A percentile compares a stretch with the other conserved stretches of the same genome.
These are phyloP conservation scores for Trachelus stipa DNA, from an alignment of 2,888 invertebrate genomes.

Conservation along the genomic window DNA sequence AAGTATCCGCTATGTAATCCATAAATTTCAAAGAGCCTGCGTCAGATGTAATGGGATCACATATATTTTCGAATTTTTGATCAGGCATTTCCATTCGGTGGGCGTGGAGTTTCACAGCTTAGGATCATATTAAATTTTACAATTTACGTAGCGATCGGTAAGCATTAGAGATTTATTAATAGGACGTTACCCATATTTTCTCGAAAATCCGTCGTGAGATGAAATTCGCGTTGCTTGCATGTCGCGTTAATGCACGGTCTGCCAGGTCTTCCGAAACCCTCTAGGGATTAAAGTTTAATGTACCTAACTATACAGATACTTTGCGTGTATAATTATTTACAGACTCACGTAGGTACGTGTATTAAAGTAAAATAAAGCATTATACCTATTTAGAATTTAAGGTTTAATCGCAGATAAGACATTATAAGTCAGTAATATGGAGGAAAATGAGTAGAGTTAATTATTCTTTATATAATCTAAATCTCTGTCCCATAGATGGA, in stretches of 20 bases:
- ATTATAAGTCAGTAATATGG: background rate
- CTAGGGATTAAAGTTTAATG: background rate
- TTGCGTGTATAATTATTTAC: background rate
- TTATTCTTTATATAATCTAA: background rate
- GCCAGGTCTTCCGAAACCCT: background rate
- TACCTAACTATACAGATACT: background rate
- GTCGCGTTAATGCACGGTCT: background rate
- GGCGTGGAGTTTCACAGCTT: background rate
- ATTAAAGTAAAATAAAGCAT: background rate
- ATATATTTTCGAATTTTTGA: background rate
- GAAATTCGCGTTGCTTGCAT: background rate
- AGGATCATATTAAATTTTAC: background rate
- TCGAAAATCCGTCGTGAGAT: background rate
- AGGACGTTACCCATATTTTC: background rate
- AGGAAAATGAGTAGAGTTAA: background rate
- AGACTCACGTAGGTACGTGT: background rate
- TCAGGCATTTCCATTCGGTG: background rate
- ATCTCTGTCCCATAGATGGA: too few species aligned
- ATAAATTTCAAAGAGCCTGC: background rate
- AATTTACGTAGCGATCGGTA: background rate
- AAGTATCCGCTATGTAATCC: background rate
- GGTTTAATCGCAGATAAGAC: background rate
- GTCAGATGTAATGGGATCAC: background rate
- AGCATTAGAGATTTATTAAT: background rate
- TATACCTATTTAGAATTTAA: background rate